These are phyloP conservation scores for Peribatodes rhomboidaria DNA, from an alignment of 2,888 invertebrate genomes.

Conservation along the genomic window DNA sequence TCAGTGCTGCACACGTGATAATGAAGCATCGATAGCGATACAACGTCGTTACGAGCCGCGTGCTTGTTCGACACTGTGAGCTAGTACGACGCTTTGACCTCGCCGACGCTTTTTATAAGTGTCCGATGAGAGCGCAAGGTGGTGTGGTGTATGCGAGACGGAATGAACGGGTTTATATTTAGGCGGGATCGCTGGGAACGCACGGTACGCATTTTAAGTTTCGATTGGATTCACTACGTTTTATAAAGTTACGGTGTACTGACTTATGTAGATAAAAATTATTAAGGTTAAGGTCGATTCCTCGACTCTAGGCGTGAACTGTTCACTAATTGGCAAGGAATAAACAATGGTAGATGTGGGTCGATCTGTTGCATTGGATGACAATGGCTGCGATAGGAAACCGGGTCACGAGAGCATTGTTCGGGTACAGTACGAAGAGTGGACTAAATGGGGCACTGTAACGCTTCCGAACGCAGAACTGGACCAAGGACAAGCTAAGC, in stretches of 20 bases:
- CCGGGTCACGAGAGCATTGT: conserved; percentile 74
- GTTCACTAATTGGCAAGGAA: conserved; percentile 57
- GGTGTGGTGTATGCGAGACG: conserved; percentile 74
- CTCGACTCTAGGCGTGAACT: conserved; percentile 40
- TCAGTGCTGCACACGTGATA: conserved; percentile 82
- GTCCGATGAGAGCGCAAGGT: conserved; percentile 81
- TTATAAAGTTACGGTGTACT: conserved; percentile 15
- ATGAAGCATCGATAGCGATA: conserved; percentile 75
- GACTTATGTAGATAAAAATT: conserved; percentile 21
- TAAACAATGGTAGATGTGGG: conserved; percentile 67
- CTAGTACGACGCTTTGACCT: conserved; percentile 73
- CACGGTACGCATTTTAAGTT: conserved; percentile 58
- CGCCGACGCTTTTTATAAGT: conserved; percentile 84
- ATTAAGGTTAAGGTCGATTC: conserved; percentile 51
- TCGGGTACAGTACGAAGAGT: conserved; percentile 61
- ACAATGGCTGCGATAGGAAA: conserved; percentile 65
- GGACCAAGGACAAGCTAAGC: conserved; percentile 57
- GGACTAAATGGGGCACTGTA: conserved; percentile 66
- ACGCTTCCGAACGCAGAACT: conserved; percentile 60
- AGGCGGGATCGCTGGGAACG: conserved; percentile 67
- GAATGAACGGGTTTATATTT: conserved; percentile 76
- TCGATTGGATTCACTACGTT: conserved; percentile 46
- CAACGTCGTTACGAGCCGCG: conserved; percentile 80
- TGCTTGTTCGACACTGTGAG: conserved; percentile 80
- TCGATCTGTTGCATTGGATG: conserved; percentile 66